Percentiles rank a stretch among this genome's conserved stretches.
These are phyloP conservation scores for Drosophila mulleri DNA, from an alignment of 2,888 invertebrate species.

Conservation along the genomic window DNA sequence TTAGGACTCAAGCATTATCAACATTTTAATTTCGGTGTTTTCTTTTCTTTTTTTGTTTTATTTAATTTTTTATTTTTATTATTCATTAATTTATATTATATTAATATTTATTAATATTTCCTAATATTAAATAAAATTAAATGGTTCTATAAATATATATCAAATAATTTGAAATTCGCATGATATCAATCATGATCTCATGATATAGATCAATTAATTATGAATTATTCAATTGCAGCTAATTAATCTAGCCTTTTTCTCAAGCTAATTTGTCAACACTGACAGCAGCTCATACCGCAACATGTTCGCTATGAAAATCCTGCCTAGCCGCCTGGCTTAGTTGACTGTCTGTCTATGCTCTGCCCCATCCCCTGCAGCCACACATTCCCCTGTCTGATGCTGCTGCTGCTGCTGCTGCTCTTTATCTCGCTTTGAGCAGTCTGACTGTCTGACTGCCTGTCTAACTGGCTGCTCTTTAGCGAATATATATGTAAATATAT, in stretches of 20 bases:
- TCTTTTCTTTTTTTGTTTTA: no score
- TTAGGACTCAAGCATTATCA: no score
- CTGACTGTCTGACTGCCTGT: conserved; percentile 58
- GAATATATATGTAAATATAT: neutral
- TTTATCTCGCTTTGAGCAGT: conserved; percentile 10
- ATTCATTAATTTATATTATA: no score
- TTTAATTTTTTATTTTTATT: no score
- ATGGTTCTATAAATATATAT: no score
- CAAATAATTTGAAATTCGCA: no score
- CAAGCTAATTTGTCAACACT: conserved; percentile 32
- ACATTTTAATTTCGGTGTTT: no score
- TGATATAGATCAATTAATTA: neutral
- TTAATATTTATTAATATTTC: no score
- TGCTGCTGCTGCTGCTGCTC: conserved; percentile 8
- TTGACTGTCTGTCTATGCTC: conserved; percentile 1
- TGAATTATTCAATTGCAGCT: neutral
- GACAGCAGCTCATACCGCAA: conserved; percentile 40
- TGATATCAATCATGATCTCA: no score
- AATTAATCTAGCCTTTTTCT: conserved; percentile 6
- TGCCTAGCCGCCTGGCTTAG: conserved; percentile 19
- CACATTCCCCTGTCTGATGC: neutral
- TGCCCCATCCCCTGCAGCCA: neutral
- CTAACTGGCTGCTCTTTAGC: conserved; percentile 58
- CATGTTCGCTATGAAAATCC: conserved; percentile 46
- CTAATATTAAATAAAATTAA: no score